These are phyloP conservation scores for Drosophila azteca DNA, from an alignment of 1,140 invertebrate genomes.

Conservation along the genomic window DNA sequence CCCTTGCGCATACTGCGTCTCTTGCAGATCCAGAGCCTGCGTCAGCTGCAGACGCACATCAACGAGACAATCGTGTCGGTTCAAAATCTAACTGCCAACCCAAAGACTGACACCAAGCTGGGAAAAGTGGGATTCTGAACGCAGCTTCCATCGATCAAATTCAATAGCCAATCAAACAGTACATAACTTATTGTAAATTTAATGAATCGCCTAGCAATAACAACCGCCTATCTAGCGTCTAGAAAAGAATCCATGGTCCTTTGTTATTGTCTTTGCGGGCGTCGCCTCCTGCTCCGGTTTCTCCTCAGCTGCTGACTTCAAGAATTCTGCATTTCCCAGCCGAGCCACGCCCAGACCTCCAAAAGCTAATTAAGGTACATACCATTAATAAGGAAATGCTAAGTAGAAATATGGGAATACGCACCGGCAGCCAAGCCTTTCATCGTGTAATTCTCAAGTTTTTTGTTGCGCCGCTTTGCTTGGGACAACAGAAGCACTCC, in stretches of 20 bases:
- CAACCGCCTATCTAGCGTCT: constrained; percentile 43
- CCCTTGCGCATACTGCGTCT: constrained; percentile 93
- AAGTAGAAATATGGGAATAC: background rate
- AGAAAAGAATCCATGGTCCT: constrained; percentile 54
- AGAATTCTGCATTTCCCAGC: constrained; percentile 59
- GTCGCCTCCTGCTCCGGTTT: constrained; percentile 28
- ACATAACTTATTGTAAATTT: constrained; percentile 16
- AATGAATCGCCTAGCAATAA: constrained; percentile 13
- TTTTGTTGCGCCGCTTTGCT: constrained; percentile 49
- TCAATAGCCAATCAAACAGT: background rate
- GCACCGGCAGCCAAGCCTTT: constrained; percentile 65
- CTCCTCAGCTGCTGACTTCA: constrained; percentile 41
- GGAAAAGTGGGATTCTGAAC: constrained; percentile 92
- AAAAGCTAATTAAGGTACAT: constrained; percentile 24
- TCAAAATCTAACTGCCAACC: constrained; percentile 97
- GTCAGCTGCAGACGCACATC: constrained; percentile 96
- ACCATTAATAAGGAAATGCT: background rate
- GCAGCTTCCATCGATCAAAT: no score
- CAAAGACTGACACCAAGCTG: constrained; percentile 97
- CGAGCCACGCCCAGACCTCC: constrained; percentile 62
- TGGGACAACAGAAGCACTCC: constrained; percentile 58
- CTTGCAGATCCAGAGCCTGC: constrained; percentile 95
- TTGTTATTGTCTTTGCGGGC: constrained; percentile 4
- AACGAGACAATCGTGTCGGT: constrained; percentile 97
- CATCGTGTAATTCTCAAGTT: constrained; percentile 57